These are phyloP conservation scores for Athene noctua DNA, from an alignment of 2,113 vertebrate species.

Conservation along the genomic window DNA sequence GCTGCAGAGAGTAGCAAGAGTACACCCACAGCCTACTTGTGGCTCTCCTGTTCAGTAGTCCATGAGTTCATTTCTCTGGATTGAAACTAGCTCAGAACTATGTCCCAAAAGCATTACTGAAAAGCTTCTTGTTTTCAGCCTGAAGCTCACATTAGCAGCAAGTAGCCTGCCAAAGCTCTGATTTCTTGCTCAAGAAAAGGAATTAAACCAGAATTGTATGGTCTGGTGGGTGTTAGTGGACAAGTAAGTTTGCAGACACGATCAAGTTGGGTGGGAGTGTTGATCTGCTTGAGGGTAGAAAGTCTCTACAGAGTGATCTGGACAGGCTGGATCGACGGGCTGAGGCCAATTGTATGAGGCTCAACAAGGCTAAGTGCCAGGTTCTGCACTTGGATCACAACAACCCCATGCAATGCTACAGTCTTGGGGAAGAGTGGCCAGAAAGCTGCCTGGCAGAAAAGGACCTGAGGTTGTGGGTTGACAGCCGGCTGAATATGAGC, in stretches of 20 bases:
- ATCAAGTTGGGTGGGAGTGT: accelerated
- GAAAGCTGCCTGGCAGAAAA: background rate
- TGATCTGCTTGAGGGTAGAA: background rate
- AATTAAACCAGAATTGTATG: background rate
- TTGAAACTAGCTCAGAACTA: background rate
- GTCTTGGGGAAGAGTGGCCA: background rate
- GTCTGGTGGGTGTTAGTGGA: background rate
- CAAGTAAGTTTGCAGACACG: background rate
- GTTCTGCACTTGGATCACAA: background rate
- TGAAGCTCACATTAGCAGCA: background rate
- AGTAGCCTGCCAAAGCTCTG: background rate
- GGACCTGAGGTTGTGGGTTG: background rate
- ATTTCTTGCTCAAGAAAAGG: background rate
- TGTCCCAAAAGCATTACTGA: background rate
- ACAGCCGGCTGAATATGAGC: background rate
- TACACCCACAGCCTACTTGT: background rate
- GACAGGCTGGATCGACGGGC: background rate
- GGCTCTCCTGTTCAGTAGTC: background rate
- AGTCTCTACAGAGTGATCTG: background rate
- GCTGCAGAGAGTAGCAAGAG: background rate
- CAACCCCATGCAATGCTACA: background rate
- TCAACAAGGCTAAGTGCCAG: background rate
- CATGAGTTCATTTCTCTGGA: background rate
- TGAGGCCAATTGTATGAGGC: background rate
- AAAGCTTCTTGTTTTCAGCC: background rate